Base-by-base conservation (phyloP, 64 coral and sea anemone species). In the Stylophora pistillata region DNA sequence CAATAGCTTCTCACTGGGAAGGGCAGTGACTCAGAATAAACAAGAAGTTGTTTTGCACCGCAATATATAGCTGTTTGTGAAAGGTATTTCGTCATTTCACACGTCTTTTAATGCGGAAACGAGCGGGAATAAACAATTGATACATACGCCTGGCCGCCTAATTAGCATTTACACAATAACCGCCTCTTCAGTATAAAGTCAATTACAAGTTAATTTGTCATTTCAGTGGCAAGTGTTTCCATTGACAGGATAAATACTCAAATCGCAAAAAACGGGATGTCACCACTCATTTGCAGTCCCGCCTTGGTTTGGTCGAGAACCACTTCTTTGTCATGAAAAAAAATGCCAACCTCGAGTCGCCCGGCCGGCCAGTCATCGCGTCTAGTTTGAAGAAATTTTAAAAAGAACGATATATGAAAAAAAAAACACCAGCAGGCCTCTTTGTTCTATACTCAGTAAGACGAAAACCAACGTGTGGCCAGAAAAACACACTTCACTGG, bases 111-210 rank as follows among this genome's bases (percentile, higher is more conserved):
- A 16, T 15, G 15, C n/a, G 6, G 56, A 15, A 26, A 56, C 55
- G 59, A 59, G 10, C 17, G 0, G 59, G 58, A 18, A 79, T 30
- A 78, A 53, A 15, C 55, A 78, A 56, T 78, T 78, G 31, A 17
- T 26, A 59, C 14, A 59, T 56, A 10, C 26, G 26, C 56, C 27
- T 59, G 5, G 11, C 53, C 77, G 53, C 13, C 26, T 60, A 79
- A 79, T 79, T 79, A 79, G 77, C 27, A 59, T 59, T 55, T 79
- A 58, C 20, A 58, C 20, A 79, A 59, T 30, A 30, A 25, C 77
- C 26, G 30, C 29, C 77, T 18, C 77, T 79, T 30, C 73, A 21
- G 20, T 53, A 53, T 5, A 54, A 76, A 76, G 23, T 34, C 9
- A 76, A 76, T 76, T 76, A 1, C 5, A 21, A 16, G 3, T 47